Conservation (phyloP, 2,888 invertebrate genomes). For the Conus canariensis region DNA sequence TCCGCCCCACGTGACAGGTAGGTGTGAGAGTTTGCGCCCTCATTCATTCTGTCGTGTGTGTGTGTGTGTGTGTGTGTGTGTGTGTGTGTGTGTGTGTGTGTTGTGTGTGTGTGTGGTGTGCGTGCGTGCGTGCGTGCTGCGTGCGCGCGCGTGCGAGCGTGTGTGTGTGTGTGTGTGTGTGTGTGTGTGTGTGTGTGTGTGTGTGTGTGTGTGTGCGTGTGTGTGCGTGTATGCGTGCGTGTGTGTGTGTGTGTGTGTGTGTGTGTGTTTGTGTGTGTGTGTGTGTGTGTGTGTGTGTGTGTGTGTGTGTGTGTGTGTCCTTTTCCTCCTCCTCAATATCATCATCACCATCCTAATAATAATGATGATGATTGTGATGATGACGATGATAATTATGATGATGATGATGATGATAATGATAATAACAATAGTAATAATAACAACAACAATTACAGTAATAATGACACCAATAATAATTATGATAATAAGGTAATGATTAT, state of each 20-base stretch:
- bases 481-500: background rate
- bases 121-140: no score
- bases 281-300: background rate
- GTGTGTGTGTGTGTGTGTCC: background rate
- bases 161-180: background rate
- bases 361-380: background rate
- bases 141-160: background rate
- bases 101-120: background rate
- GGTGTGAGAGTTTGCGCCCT: no score
- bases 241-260: background rate
- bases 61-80: constrained; percentile 13
- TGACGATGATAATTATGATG: no score
- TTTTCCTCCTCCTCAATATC: background rate
- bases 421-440: background rate
- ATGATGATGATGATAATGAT: background rate
- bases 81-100: background rate
- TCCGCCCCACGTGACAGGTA: no score
- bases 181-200: background rate
- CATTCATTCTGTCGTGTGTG: background rate
- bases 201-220: constrained; percentile 7
- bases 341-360: background rate
- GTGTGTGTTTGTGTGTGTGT: background rate
- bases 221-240: background rate
- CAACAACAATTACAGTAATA: no score
- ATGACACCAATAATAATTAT: no score